Evolutionary conservation across 2,888 invertebrate genomes (phyloP), one percentile per base, ranked within the genome.

Genomic region (Endotricha flammealis): DNA sequence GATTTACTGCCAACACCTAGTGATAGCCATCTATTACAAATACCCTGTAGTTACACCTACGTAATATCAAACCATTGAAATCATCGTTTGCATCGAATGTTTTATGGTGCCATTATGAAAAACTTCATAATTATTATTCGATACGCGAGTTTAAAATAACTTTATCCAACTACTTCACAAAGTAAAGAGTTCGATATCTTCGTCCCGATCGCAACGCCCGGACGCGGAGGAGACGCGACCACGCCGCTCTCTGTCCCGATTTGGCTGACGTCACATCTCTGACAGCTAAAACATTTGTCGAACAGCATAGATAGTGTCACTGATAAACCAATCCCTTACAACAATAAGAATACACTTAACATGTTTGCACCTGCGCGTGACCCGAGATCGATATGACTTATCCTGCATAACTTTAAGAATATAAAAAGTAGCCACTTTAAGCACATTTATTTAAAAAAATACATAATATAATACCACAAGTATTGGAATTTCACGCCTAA

Each of bases 281-380:
- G 86, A 86, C 86, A 86, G 82, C 74, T 80, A 73, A 75, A 82
- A 79, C 82, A 82, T 85, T 85, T 85, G 80, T 86, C 83, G 86
- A 86, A 81, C 80, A 64, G 55, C 66, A 54, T 53, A 85, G 86
- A 86, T 86, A 82, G 83, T 85, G 86, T 86, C 86, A 86, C 73
- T 74, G 86, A 86, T 86, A 85, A 85, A 71, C 71, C 76, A 77
- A 82, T 77, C 85, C 83, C 80, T 81, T 80, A 81, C 73, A 82
- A 86, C 83, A 85, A 86, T 85, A 73, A 80, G 80, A 83, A 82
- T 64, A 83, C 83, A 86, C 83, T 86, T 86, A 83, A 75, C 81
- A 80, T 83, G 83, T 86, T 85, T 85, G 83, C 86, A 86, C 86
- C 86, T 86, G 86, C 85, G 54, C 53, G 65, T 64, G 66, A 53